Evolutionary conservation across 2,888 invertebrate species (phyloP).

Genomic region (Euzophera pinguis): DNA sequence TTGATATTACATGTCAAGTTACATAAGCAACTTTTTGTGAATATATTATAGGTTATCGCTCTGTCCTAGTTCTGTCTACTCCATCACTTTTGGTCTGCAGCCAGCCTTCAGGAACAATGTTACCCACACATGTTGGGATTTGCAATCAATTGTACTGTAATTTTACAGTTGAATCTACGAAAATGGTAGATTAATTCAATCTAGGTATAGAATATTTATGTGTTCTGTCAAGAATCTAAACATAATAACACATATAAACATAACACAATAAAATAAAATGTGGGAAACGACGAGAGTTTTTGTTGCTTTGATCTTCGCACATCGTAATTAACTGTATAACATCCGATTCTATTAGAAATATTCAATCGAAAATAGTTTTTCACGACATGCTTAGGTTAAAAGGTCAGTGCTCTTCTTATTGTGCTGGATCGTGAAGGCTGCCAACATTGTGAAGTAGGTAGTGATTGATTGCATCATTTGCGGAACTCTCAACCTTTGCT

Average conservation of each 20-base stretch:
- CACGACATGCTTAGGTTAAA: not conserved
- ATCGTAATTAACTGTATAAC: too few relatives aligned
- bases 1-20: not conserved
- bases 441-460: conserved; percentile 8
- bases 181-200: too few relatives aligned
- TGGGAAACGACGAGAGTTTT: too few relatives aligned
- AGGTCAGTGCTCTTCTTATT: conserved; percentile 6
- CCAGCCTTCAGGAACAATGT: not conserved
- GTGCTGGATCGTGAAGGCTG: not conserved
- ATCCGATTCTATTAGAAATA: not conserved
- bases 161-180: not conserved
- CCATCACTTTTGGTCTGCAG: not conserved
- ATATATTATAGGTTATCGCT: conserved; percentile 6
- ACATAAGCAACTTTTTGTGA: not conserved
- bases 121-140: not conserved
- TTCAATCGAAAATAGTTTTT: not conserved
- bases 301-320: too few relatives aligned
- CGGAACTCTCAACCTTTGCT: not conserved
- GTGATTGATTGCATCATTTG: conserved; percentile 9
- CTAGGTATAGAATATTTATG: too few relatives aligned
- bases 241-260: too few relatives aligned
- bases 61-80: not conserved
- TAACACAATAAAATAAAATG: too few relatives aligned
- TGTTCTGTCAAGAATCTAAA: too few relatives aligned
- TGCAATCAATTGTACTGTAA: not conserved